phyloP scores from a whole-genome alignment of 2,797 vertebrate genomes.

The Neoniphon sammara region DNA sequence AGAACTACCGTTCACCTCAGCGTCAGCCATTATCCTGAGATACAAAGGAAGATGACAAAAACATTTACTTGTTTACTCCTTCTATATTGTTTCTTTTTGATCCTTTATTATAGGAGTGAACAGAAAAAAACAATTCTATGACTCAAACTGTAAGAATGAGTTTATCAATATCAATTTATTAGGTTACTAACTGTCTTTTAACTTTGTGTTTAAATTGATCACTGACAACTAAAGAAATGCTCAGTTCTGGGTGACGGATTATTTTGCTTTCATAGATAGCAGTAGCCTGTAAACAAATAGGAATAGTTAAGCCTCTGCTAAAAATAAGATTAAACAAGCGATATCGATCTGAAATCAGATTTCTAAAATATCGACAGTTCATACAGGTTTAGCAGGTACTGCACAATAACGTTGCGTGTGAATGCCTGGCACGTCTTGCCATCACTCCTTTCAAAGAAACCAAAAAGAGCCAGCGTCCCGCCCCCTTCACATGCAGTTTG shows the following conservation, averaged over 20 bases:
- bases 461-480: conserved; percentile 65
- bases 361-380: background rate
- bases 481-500: conserved; percentile 80
- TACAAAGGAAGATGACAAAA: background rate
- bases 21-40: conserved; percentile 90
- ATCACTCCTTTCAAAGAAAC: conserved; percentile 18
- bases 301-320: background rate
- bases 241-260: background rate
- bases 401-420: too few species aligned
- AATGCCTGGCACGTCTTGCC: too few species aligned
- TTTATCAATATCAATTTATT: background rate
- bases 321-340: background rate
- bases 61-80: background rate
- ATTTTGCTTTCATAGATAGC: too few species aligned
- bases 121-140: background rate
- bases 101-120: background rate
- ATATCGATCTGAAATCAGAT: background rate
- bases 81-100: background rate
- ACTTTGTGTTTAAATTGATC: too few species aligned
- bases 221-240: too few species aligned
- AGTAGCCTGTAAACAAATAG: fast-evolving
- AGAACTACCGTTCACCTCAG: conserved; percentile 99
- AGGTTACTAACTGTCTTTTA: too few species aligned
- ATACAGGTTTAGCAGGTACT: background rate
- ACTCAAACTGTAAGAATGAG: background rate